Conservation (phyloP, 2,113 vertebrate species). For the Motacilla alba region DNA sequence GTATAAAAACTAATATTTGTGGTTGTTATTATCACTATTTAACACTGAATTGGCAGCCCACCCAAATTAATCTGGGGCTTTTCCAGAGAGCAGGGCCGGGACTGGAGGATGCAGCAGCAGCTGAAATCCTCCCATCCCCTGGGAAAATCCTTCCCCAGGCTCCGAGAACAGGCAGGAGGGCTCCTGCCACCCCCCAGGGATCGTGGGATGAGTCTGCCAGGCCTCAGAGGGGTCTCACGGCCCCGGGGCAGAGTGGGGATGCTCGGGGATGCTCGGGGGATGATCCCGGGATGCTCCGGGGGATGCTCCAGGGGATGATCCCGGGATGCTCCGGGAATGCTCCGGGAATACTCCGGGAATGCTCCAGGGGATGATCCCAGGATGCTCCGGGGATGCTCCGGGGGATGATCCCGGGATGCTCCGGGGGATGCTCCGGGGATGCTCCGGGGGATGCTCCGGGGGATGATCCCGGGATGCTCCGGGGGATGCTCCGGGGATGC, state of each 20-base stretch:
- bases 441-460: no score
- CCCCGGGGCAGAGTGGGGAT: rapidly evolving
- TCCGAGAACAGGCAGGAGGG: rapidly evolving
- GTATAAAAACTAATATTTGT: neutral
- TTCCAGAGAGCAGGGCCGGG: neutral
- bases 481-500: no score
- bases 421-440: no score
- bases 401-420: no score
- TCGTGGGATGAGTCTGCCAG: rapidly evolving
- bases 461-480: no score
- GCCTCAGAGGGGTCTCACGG: rapidly evolving
- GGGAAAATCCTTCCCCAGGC: neutral
- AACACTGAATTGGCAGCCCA: neutral
- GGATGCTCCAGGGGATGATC: no score
- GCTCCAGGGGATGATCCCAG: no score
- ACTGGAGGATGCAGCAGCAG: neutral
- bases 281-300: no score
- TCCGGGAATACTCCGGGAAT: no score
- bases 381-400: no score
- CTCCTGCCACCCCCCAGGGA: neutral
- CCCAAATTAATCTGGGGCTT: rapidly evolving
- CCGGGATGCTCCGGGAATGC: no score
- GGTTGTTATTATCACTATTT: neutral
- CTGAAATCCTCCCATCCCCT: rapidly evolving
- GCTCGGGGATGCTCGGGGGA: no score